Evolutionary conservation across 2,797 vertebrate species (phyloP).

Genomic region (Myotis myotis): DNA sequence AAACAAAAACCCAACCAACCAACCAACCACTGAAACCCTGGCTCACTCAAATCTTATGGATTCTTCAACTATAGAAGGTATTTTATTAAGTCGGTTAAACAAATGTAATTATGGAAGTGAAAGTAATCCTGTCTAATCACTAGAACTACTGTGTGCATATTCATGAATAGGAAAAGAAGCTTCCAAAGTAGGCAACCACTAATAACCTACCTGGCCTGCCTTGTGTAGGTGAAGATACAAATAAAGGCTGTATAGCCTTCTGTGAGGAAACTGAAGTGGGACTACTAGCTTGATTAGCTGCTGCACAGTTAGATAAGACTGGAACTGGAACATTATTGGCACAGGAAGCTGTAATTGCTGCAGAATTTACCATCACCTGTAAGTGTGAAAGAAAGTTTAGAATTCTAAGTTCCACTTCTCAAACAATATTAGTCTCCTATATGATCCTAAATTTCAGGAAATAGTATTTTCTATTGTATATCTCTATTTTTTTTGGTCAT

Average conservation of each 20-base stretch:
- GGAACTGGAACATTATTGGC: conserved; percentile 83
- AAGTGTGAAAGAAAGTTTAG: conserved; percentile 62
- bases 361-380: conserved; percentile 90
- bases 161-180: neutral
- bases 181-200: conserved; percentile 9
- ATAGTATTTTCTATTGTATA: neutral
- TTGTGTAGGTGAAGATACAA: conserved; percentile 82
- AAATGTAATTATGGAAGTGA: conserved; percentile 44
- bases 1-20: neutral
- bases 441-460: conserved; percentile 36
- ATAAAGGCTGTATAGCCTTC: conserved; percentile 82
- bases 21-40: neutral
- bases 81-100: conserved; percentile 35
- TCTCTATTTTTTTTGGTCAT: too few relatives aligned
- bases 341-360: conserved; percentile 82
- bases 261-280: conserved; percentile 83
- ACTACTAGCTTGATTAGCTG: conserved; percentile 83
- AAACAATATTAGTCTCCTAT: conserved; percentile 25
- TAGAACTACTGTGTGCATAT: neutral
- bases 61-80: conserved; percentile 22
- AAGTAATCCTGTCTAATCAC: neutral
- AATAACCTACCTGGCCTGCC: conserved; percentile 86
- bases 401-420: conserved; percentile 53
- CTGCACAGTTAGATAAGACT: conserved; percentile 86
- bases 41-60: conserved; percentile 30